phyloP scores from a whole-genome alignment of 2,888 invertebrate species.

The Platycheirus rosarum region DNA sequence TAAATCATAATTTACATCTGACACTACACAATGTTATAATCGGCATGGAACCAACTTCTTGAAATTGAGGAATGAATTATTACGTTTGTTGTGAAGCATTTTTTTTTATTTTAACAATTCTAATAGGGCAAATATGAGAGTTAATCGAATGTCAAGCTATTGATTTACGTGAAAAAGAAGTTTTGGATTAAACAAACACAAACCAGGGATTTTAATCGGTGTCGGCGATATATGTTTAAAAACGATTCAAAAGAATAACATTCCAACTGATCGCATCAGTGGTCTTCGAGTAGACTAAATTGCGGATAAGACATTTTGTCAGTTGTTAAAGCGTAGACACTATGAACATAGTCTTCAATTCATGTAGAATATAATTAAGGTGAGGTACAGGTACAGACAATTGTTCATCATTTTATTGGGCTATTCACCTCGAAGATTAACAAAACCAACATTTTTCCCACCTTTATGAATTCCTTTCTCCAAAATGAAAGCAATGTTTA shows the following conservation, averaged over 20 bases:
- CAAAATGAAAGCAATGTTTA: no score
- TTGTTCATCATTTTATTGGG: conserved; percentile 13
- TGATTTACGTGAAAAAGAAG: no score
- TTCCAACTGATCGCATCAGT: conserved; percentile 24
- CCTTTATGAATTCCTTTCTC: conserved; percentile 16
- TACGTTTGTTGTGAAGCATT: no score
- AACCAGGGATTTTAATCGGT: not conserved
- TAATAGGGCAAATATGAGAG: no score
- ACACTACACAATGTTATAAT: no score
- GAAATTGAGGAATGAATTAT: no score
- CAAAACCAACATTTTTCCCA: conserved; percentile 23
- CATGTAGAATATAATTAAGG: not conserved
- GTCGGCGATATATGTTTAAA: not conserved
- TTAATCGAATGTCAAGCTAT: no score
- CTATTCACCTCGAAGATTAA: conserved; percentile 18
- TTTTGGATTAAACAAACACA: no score
- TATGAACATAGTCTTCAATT: not conserved
- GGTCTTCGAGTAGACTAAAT: conserved; percentile 17
- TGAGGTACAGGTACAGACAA: not conserved
- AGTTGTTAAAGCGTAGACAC: not conserved
- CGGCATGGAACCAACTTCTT: no score
- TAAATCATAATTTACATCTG: no score
- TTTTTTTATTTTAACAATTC: no score
- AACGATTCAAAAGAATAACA: not conserved
- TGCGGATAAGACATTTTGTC: conserved; percentile 16